Evolutionary conservation across 2,888 invertebrate genomes (phyloP), one percentile per base, ranked within the genome.

Genomic region (Oscheius sp.): DNA sequence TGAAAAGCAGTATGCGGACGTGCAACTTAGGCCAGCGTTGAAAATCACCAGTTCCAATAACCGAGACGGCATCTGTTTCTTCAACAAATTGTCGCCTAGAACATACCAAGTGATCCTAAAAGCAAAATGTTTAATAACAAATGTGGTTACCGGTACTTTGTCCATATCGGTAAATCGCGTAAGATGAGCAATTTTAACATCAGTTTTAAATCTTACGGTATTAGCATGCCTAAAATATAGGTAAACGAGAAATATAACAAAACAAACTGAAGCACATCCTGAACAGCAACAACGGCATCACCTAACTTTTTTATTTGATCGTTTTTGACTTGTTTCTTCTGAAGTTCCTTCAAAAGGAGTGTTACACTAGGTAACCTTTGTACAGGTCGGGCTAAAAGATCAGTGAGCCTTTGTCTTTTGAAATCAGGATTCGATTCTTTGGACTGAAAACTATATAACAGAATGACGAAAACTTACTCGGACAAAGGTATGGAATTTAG

Each of bases 101-200:
- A 32, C 51, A 61, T 36, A 88, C 89, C 89, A 67, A 30, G n/a
- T 67, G 59, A 24, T 57, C 33, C 67, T 65, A 14, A 64, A 64
- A 14, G 22, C 5, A 9, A 2, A 12, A 14, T 20, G 36, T 32
- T 12, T 5, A 17, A 51, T 14, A 51, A 24, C 2, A 2, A 17
- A 32, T 26, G 32, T 32, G 20, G 51, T 26, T 87, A 93, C 93
- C 74, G 96, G 96, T 87, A 95, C 96, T 87, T 94, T 93, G 86
- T 97, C 96, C 85, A 97, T 97, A 86, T 96, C 95, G 87, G 96
- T 94, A 88, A 95, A 93, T 77, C 96, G 94, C 88, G 95, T 94
- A 88, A 97, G 96, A 90, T 96, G 92, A 80, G 92, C 94, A 86
- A 94, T 91, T 87, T 95, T 94, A 8, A 93, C 93, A 88, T 97